Conservation (phyloP, 2,888 invertebrate species). For the Phengaris alcon region DNA sequence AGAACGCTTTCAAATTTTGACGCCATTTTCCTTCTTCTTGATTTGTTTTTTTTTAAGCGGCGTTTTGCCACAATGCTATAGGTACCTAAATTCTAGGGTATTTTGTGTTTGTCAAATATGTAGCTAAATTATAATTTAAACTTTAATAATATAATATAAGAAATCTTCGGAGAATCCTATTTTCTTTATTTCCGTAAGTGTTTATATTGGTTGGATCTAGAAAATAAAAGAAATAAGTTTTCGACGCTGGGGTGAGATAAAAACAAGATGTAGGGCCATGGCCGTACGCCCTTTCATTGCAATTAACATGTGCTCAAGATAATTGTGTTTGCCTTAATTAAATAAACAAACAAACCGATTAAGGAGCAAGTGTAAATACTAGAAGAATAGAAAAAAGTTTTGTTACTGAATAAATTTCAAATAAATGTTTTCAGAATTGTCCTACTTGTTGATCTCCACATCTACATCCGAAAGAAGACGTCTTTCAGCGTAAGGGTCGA, state of each 20-base stretch:
- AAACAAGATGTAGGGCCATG: not conserved
- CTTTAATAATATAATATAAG: too few relatives aligned
- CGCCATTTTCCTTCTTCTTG: conserved; percentile 2
- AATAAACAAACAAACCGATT: not conserved
- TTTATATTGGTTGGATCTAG: conserved; percentile 1
- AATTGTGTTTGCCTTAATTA: not conserved
- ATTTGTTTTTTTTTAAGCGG: not conserved
- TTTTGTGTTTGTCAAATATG: too few relatives aligned
- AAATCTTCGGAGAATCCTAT: not conserved
- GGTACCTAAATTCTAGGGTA: too few relatives aligned
- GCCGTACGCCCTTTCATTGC: too few relatives aligned
- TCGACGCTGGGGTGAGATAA: conserved; percentile 17
- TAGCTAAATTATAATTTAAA: too few relatives aligned
- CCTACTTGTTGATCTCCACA: too few relatives aligned
- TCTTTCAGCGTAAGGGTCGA: too few relatives aligned
- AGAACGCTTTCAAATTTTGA: conserved; percentile 6
- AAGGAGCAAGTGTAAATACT: not conserved
- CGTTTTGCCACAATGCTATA: too few relatives aligned
- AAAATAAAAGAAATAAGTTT: conserved; percentile 18
- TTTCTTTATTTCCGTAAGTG: not conserved
- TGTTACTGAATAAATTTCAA: too few relatives aligned
- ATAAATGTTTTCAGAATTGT: too few relatives aligned
- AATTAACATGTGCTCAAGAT: conserved; percentile 2
- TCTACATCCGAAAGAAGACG: too few relatives aligned
- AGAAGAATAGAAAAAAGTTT: too few relatives aligned